Conservation (phyloP, 2,888 invertebrate species). For the Dioctria rufipes region DNA sequence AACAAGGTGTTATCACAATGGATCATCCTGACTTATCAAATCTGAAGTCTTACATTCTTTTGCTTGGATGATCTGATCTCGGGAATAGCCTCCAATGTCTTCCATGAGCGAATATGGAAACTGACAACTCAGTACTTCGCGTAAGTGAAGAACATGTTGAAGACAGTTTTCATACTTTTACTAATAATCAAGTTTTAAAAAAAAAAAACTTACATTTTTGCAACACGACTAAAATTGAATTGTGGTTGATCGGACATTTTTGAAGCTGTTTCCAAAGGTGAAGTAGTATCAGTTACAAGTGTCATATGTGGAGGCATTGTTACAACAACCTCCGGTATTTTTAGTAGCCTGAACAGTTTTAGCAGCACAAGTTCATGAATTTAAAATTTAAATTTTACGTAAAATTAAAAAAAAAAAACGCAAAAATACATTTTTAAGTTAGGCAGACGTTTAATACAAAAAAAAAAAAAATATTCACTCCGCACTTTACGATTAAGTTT, state of each 20-base stretch:
- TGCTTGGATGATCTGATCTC: too few species aligned
- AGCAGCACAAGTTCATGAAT: not conserved
- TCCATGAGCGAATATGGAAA: too few species aligned
- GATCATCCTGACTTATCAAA: too few species aligned
- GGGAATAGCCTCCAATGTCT: too few species aligned
- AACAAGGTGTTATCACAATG: too few species aligned
- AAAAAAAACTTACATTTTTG: conserved; percentile 68
- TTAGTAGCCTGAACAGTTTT: conserved; percentile 26
- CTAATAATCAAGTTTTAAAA: not conserved
- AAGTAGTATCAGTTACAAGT: conserved; percentile 60
- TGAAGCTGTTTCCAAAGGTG: conserved; percentile 61
- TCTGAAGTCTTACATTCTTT: too few species aligned
- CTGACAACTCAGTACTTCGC: too few species aligned
- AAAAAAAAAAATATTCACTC: too few species aligned
- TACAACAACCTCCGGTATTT: conserved; percentile 24
- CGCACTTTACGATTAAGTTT: too few species aligned
- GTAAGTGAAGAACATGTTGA: too few species aligned
- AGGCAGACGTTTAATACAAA: too few species aligned
- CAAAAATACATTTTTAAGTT: not conserved
- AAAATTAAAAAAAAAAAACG: not conserved
- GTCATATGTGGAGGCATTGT: conserved; percentile 64
- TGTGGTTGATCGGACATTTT: conserved; percentile 67
- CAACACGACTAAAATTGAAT: conserved; percentile 66
- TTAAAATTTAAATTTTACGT: conserved; percentile 1
- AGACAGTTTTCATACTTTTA: too few species aligned